A percentile compares a stretch with the other conserved stretches of the same genome.
These are phyloP conservation scores for Unio pictorum DNA, from an alignment of 2,888 invertebrate genomes.

Conservation along the genomic window DNA sequence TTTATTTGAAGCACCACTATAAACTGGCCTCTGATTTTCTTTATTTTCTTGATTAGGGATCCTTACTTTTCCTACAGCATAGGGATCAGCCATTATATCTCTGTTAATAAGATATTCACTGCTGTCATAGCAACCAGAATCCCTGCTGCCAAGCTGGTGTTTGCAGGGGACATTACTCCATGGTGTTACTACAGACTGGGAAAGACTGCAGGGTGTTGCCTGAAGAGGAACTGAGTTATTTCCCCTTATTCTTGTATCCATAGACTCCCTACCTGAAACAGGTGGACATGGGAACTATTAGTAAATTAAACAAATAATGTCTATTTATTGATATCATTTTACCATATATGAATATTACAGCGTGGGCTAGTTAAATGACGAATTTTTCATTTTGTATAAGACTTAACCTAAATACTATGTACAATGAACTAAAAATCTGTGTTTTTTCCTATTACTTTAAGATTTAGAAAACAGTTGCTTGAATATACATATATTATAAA, in stretches of 20 bases:
- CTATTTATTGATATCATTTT: no score
- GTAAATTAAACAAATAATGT: not conserved
- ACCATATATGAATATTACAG: no score
- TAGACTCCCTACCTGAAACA: not conserved
- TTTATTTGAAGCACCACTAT: not conserved
- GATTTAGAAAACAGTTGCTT: no score
- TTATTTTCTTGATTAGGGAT: slow-evolving; percentile 15
- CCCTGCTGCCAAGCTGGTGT: slow-evolving; percentile 64
- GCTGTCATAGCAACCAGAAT: slow-evolving; percentile 70
- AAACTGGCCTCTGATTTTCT: slow-evolving; percentile 21
- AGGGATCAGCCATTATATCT: slow-evolving; percentile 22
- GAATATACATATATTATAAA: no score
- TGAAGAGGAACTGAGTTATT: not conserved
- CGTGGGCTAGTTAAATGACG: no score
- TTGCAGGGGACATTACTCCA: slow-evolving; percentile 40
- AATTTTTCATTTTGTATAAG: no score
- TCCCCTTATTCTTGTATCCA: not conserved
- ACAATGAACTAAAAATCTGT: no score
- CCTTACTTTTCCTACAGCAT: slow-evolving; percentile 6
- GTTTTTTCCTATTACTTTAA: no score
- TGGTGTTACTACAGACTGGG: slow-evolving; percentile 32
- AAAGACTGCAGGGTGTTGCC: slow-evolving; percentile 42
- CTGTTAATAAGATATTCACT: slow-evolving; percentile 57
- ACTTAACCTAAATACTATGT: no score
- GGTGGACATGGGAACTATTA: not conserved